phyloP scores from a whole-genome alignment of 2,888 invertebrate species.

The Phanerotoma sp. region DNA sequence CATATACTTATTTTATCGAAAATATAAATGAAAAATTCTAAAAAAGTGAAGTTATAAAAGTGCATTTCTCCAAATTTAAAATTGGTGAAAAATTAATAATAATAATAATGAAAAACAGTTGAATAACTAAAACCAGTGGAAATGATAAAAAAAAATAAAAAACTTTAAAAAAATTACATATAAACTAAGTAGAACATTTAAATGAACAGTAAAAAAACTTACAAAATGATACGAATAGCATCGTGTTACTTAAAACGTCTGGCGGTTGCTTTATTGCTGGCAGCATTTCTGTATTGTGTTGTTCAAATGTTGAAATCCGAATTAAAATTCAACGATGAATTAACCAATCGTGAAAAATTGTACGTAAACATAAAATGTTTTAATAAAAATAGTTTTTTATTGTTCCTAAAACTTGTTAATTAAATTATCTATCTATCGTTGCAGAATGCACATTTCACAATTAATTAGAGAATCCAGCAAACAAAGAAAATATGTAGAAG shows the following conservation, averaged over 20 bases:
- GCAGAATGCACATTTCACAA: constrained; percentile 47
- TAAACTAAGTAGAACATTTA: too few relatives aligned
- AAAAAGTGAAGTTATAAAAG: too few relatives aligned
- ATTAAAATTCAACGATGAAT: constrained; percentile 38
- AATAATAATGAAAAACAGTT: too few relatives aligned
- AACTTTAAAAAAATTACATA: too few relatives aligned
- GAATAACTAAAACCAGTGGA: too few relatives aligned
- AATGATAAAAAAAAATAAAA: too few relatives aligned
- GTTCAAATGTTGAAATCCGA: constrained; percentile 43
- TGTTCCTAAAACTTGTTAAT: neutral
- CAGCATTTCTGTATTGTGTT: constrained; percentile 40
- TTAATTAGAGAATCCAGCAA: constrained; percentile 46
- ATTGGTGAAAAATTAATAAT: too few relatives aligned
- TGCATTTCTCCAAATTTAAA: too few relatives aligned
- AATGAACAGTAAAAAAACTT: neutral
- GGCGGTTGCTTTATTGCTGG: constrained; percentile 34
- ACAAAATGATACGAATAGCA: constrained; percentile 42
- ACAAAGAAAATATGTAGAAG: constrained; percentile 35
- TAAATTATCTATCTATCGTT: constrained; percentile 18
- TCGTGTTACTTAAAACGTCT: constrained; percentile 43
- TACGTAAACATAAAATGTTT: constrained; percentile 32
- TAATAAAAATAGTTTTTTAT: neutral
- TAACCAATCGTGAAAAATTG: constrained; percentile 46
- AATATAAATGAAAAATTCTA: too few relatives aligned
- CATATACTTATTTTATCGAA: too few relatives aligned